Evolutionary conservation across 1,140 invertebrate genomes (phyloP).

Genomic region (Diachasma alloeum): DNA sequence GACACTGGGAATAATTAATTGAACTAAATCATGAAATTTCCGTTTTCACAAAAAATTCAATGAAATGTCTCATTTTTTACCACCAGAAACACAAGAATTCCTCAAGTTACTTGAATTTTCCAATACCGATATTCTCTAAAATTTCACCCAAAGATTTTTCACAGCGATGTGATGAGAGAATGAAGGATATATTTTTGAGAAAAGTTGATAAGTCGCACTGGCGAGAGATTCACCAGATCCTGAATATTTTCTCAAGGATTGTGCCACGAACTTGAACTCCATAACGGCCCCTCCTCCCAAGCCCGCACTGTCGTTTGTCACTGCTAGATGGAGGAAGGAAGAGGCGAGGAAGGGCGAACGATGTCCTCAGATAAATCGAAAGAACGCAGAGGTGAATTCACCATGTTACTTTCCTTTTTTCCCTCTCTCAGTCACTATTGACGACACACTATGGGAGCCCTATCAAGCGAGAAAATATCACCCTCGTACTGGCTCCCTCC

Average conservation of each 20-base stretch:
- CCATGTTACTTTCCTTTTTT: neutral
- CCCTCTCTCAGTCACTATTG: neutral
- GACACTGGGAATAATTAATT: too few species aligned
- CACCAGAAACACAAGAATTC: too few species aligned
- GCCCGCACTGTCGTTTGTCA: conserved; percentile 1
- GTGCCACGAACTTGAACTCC: neutral
- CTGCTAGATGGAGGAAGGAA: neutral
- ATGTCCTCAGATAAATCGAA: neutral
- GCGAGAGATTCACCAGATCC: neutral
- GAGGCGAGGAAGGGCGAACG: neutral
- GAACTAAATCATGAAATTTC: too few species aligned
- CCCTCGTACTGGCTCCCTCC: neutral
- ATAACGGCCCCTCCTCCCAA: neutral
- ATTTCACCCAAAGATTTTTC: too few species aligned
- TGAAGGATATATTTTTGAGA: neutral
- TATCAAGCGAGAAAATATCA: neutral
- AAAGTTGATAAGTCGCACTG: neutral
- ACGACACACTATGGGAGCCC: neutral
- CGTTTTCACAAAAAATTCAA: too few species aligned
- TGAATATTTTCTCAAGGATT: neutral
- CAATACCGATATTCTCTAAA: too few species aligned
- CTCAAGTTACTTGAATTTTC: too few species aligned
- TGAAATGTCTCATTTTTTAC: too few species aligned
- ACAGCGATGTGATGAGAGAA: too few species aligned
- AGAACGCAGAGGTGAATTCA: neutral